These are phyloP conservation scores for Dasyprocta punctata DNA, from an alignment of 2,113 vertebrate species.

Conservation along the genomic window DNA sequence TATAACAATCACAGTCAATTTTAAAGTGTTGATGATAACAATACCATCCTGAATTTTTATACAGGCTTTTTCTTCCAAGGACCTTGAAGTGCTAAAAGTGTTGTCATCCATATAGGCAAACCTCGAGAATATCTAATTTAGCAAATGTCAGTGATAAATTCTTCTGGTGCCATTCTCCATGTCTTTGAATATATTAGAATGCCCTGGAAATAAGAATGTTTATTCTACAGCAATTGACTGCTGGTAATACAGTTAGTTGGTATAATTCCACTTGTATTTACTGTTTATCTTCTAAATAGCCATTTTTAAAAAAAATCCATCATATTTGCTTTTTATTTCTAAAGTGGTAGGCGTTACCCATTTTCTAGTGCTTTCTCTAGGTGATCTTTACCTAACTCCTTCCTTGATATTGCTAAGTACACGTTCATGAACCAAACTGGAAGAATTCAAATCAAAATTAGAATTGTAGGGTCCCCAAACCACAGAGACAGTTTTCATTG, in stretches of 20 bases:
- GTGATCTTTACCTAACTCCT: constrained; percentile 12
- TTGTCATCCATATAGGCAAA: constrained; percentile 81
- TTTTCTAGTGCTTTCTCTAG: constrained; percentile 33
- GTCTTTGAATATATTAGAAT: constrained; percentile 79
- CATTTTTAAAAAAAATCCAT: constrained; percentile 44
- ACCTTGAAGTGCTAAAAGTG: constrained; percentile 82
- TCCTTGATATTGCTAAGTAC: not conserved
- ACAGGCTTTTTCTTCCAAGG: constrained; percentile 80
- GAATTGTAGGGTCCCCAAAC: not conserved
- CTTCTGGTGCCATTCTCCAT: constrained; percentile 77
- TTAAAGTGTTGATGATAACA: constrained; percentile 80
- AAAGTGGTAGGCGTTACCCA: constrained; percentile 60
- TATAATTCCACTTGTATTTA: constrained; percentile 81
- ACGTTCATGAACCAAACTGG: not conserved
- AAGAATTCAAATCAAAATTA: not conserved
- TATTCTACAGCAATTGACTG: constrained; percentile 76
- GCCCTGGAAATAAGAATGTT: constrained; percentile 77
- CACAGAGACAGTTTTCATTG: not conserved
- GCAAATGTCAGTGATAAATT: constrained; percentile 84
- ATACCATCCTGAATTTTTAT: constrained; percentile 78
- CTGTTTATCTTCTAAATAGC: constrained; percentile 80
- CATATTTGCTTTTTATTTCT: constrained; percentile 63
- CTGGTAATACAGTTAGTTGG: constrained; percentile 77
- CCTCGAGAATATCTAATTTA: constrained; percentile 81
- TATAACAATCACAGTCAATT: constrained; percentile 80